Percentiles rank a stretch among this genome's conserved stretches.
phyloP scores from a whole-genome alignment of 2,797 vertebrate species.

The Danio albolineatus region DNA sequence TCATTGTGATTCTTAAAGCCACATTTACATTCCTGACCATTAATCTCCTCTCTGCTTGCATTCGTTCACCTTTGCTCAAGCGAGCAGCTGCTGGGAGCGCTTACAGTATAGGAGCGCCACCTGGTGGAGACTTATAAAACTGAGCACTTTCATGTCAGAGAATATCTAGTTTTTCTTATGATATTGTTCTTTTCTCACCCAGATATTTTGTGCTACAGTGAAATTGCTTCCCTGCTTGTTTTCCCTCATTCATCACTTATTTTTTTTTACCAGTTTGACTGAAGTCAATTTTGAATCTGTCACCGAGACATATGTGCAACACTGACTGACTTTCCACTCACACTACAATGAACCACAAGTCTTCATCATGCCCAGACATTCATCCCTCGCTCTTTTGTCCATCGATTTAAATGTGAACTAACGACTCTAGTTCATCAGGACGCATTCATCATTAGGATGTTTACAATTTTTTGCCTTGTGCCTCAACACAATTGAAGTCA shows the following conservation, averaged over 20 bases:
- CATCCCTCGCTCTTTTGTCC: not conserved
- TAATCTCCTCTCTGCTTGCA: slow-evolving; percentile 65
- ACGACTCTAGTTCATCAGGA: not conserved
- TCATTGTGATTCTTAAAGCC: slow-evolving; percentile 64
- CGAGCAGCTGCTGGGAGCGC: slow-evolving; percentile 35
- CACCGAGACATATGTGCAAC: slow-evolving; percentile 28
- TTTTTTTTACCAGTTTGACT: slow-evolving; percentile 1
- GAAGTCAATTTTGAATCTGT: slow-evolving; percentile 36
- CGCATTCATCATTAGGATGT: slow-evolving; percentile 36
- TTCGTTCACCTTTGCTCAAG: slow-evolving; percentile 60
- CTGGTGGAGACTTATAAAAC: slow-evolving; percentile 69
- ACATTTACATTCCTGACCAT: slow-evolving; percentile 72
- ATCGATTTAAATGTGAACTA: slow-evolving; percentile 13
- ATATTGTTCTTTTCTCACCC: not conserved
- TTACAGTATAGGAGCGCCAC: slow-evolving; percentile 77
- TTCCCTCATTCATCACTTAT: not conserved
- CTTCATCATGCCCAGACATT: not conserved
- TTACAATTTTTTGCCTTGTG: slow-evolving; percentile 27
- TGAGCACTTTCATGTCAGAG: not conserved
- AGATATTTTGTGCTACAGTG: not conserved
- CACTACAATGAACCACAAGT: slow-evolving; percentile 23
- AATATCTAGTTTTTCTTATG: not conserved
- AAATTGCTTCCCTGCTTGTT: not conserved
- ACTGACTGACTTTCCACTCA: slow-evolving; percentile 9
- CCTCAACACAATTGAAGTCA: slow-evolving; percentile 29